Conservation (phyloP, 2,888 invertebrate genomes). For the Suillia variegata region DNA sequence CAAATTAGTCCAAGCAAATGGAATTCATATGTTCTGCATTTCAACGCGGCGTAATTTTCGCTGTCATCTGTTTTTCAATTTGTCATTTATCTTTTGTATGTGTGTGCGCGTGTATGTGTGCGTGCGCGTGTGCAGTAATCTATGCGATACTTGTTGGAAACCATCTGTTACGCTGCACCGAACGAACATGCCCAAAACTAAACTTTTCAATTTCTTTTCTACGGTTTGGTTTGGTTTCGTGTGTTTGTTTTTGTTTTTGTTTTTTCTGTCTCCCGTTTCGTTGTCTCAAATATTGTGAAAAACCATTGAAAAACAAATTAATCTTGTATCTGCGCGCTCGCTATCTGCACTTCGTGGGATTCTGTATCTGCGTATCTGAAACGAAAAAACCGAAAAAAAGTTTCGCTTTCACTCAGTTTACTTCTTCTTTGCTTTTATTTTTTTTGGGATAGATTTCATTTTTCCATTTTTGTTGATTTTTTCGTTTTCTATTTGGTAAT, state of each 20-base stretch:
- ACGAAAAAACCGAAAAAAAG: constrained; percentile 1
- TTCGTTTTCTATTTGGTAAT: neutral
- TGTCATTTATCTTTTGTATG: constrained; percentile 16
- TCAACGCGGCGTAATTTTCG: neutral
- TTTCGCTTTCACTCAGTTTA: constrained; percentile 21
- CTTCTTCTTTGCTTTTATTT: constrained; percentile 4
- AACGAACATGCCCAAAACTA: neutral
- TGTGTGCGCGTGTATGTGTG: neutral
- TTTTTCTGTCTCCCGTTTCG: neutral
- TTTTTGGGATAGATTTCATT: neutral
- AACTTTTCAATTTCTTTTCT: neutral
- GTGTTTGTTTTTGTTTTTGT: neutral
- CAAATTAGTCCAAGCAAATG: no score
- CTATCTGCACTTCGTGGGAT: constrained; percentile 7
- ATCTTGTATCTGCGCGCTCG: constrained; percentile 6
- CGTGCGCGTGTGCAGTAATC: neutral
- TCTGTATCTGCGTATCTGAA: constrained; percentile 5
- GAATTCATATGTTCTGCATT: neutral
- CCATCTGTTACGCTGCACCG: constrained; percentile 13
- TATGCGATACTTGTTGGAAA: constrained; percentile 12
- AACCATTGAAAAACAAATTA: constrained; percentile 16
- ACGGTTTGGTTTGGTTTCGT: neutral
- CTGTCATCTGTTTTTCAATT: constrained; percentile 20
- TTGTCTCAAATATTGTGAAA: constrained; percentile 5
- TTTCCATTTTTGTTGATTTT: neutral